Evolutionary conservation across 2,797 vertebrate genomes (phyloP), one percentile per base, ranked within the genome.

Genomic region (Glossophaga mutica): DNA sequence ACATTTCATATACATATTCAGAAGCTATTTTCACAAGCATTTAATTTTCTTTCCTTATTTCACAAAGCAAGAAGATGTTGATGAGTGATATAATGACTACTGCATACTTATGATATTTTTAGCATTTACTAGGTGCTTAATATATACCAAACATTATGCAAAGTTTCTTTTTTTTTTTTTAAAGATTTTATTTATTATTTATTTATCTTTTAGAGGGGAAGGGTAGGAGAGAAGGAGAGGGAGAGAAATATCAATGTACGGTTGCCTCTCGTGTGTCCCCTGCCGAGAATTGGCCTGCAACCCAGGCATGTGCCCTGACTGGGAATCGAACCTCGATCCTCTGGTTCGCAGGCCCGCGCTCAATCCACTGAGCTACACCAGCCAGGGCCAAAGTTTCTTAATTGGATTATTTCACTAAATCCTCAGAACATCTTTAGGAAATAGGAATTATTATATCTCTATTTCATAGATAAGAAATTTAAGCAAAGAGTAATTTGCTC

Each of bases 391-490:
- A n/a, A n/a, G n/a, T n/a, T 76, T 34, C 77, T 81, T 93, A 59
- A 16, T 52, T 89, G 79, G 10, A 74, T 73, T 55, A 4, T 70
- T 22, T 48, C 8, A 44, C 37, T 57, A 83, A 65, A 70, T 78
- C 55, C 55, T 87, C 91, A 93, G 12, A 79, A 34, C 32, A 65
- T 48, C 71, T 90, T 68, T 85, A 74, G 32, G 21, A 94, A 57
- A 88, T 44, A 83, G 26, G 26, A 90, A 94, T 95, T 87, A 67
- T 65, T 73, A 32, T 92, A 34, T 90, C 46, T 90, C 29, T 78
- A 62, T 32, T 81, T 93, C 62, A 85, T 65, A 96, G 29, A 32
- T 22, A 77, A 85, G 52, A 87, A 86, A 87, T 74, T 11, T 78
- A 68, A 84, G 50, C 22, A 67, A 90, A 92, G 52, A 81, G 44